Evolutionary conservation across 2,888 invertebrate species (phyloP), one percentile per base, ranked within the genome.

Genomic region (Caenorhabditis sp.): DNA sequence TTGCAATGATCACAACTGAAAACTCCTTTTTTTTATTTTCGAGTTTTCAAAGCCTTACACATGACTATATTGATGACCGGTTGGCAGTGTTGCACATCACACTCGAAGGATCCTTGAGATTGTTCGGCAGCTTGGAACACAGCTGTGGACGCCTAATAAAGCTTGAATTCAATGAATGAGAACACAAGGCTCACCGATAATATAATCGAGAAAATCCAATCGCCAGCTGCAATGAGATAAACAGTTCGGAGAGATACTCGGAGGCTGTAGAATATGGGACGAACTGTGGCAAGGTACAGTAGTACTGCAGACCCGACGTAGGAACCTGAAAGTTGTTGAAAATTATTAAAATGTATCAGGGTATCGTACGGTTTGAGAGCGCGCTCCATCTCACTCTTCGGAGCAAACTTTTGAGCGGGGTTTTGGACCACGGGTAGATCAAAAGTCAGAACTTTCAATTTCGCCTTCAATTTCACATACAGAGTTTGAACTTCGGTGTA

Each of bases 231-330:
- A 24, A 68, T 26, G 0, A 3, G 1, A 56, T 76, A 76, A 35
- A 68, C 49, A 1, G 56, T 56, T 24, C 22, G 31, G 8, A 76
- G 68, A 0, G 75, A 68, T 28, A 68, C 28, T 14, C 35, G 68
- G 12, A 66, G 28, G 28, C 47, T 66, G 41, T 75, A 75, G 35
- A 54, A 64, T 26, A 75, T 58, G 16, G 74, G 74, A 31, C 74
- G 74, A 16, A 66, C 66, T 0, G 74, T 56, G 16, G 74, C 74
- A 14, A 75, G 47, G 22, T 75, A 75, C 26, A 75, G 47, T 24
- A 75, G 35, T 3, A 75, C 10, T 0, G 64, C 66, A 1, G 74
- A 75, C 16, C 64, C 74, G 16, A 75, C 74, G 47, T 66, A 75
- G 5, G 74, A 75, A 19, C 74, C 74, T 73, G 51, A 12, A 51